Conservation (phyloP, 2,888 invertebrate species). For the Synanthedon myopaeformis region DNA sequence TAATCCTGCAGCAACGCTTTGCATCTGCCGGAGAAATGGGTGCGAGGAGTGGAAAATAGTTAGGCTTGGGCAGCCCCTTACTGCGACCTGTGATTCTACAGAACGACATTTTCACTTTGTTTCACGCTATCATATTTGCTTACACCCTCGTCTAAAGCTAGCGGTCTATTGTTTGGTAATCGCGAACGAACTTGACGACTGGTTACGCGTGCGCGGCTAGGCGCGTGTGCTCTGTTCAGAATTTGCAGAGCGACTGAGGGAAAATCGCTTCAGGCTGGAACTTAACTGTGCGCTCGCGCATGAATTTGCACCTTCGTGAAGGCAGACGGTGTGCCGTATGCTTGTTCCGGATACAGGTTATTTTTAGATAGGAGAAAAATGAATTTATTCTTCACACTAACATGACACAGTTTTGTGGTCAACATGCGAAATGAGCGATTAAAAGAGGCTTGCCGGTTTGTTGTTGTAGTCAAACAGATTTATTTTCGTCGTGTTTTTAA, state of each 20-base stretch:
- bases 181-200: conserved; percentile 27
- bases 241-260: conserved; percentile 46
- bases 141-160: conserved; percentile 21
- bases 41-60: conserved; percentile 84
- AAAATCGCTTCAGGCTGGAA: conserved; percentile 22
- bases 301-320: conserved; percentile 52
- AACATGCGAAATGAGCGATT: conserved; percentile 28
- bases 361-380: conserved; percentile 64
- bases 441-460: conserved; percentile 9
- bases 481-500: conserved; percentile 1
- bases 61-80: conserved; percentile 82
- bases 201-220: conserved; percentile 16
- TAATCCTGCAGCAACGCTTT: conserved; percentile 81
- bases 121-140: conserved; percentile 57
- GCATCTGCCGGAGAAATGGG: conserved; percentile 88
- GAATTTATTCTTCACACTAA: conserved; percentile 50
- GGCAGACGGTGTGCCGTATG: conserved; percentile 60
- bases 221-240: conserved; percentile 41
- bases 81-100: conserved; percentile 86
- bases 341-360: conserved; percentile 65
- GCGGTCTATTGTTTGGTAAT: conserved; percentile 15
- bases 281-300: conserved; percentile 30
- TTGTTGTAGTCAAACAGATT: conserved; percentile 1
- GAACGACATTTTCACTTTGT: conserved; percentile 70
- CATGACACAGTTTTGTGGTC: conserved; percentile 55